These are phyloP conservation scores for Macrophya alboannulata DNA, from an alignment of 2,888 invertebrate genomes.

Conservation along the genomic window DNA sequence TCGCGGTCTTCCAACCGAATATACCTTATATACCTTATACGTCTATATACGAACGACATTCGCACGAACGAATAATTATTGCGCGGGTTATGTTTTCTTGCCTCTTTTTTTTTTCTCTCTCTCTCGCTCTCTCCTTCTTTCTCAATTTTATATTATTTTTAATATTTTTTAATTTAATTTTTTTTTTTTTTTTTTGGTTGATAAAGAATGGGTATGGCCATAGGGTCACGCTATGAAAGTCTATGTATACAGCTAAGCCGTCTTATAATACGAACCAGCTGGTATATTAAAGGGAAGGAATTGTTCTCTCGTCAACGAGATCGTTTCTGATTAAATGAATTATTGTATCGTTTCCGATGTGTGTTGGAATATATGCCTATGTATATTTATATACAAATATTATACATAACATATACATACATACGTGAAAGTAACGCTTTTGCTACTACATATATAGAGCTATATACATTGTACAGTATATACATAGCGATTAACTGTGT, in stretches of 20 bases:
- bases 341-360: slow-evolving; percentile 29
- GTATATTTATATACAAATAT: neutral
- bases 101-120: neutral
- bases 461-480: neutral
- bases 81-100: neutral
- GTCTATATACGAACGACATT: neutral
- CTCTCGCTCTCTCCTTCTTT: too few relatives aligned
- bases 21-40: neutral
- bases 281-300: slow-evolving; percentile 31
- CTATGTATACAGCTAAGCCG: neutral
- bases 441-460: neutral
- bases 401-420: neutral
- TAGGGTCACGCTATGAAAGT: neutral
- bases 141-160: too few relatives aligned
- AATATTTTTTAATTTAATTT: too few relatives aligned
- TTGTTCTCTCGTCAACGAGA: slow-evolving; percentile 48
- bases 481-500: neutral
- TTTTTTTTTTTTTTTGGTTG: neutral
- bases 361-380: neutral
- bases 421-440: too few relatives aligned
- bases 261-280: too few relatives aligned
- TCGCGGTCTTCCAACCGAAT: neutral
- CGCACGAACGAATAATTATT: neutral
- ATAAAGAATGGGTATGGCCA: slow-evolving; percentile 4
- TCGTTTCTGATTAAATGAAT: slow-evolving; percentile 42